These are phyloP conservation scores for Indicator maculatus DNA, from an alignment of 2,113 vertebrate genomes.

Conservation along the genomic window DNA sequence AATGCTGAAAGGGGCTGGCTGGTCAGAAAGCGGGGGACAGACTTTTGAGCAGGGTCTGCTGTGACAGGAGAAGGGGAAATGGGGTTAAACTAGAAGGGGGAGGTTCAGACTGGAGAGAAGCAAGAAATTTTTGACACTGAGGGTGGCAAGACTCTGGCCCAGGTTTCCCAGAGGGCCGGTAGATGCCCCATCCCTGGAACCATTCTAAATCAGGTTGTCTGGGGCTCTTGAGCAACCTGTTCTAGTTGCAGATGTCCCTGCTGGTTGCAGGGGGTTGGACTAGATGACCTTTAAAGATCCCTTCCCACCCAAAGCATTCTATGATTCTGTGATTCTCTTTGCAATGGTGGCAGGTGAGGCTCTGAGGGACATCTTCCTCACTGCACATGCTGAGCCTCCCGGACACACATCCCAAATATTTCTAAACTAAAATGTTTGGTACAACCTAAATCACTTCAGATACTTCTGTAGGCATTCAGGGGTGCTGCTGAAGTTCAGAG, in stretches of 20 bases:
- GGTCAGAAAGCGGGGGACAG: not conserved
- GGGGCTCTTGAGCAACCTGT: not conserved
- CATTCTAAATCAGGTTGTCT: not conserved
- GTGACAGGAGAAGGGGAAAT: not conserved
- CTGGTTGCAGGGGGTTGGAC: too few species aligned
- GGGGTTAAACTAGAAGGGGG: not conserved
- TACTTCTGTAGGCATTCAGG: not conserved
- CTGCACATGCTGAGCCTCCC: not conserved
- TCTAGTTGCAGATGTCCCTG: too few species aligned
- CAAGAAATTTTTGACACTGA: not conserved
- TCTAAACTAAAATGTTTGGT: not conserved
- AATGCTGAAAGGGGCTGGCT: not conserved
- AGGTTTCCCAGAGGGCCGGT: not conserved
- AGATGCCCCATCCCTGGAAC: not conserved
- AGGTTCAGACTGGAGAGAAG: not conserved
- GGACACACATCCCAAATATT: fast-evolving
- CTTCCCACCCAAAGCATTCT: too few species aligned
- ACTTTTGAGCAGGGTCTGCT: not conserved
- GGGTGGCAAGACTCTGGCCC: not conserved
- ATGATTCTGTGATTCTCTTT: too few species aligned
- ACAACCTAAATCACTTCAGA: not conserved
- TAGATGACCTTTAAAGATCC: too few species aligned
- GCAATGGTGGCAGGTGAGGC: not conserved
- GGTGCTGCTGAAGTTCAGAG: not conserved
- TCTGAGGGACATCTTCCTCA: not conserved